A percentile compares a stretch with the other conserved stretches of the same genome.
phyloP scores from a whole-genome alignment of 2,888 invertebrate genomes.

The Drosophila setosimentum region DNA sequence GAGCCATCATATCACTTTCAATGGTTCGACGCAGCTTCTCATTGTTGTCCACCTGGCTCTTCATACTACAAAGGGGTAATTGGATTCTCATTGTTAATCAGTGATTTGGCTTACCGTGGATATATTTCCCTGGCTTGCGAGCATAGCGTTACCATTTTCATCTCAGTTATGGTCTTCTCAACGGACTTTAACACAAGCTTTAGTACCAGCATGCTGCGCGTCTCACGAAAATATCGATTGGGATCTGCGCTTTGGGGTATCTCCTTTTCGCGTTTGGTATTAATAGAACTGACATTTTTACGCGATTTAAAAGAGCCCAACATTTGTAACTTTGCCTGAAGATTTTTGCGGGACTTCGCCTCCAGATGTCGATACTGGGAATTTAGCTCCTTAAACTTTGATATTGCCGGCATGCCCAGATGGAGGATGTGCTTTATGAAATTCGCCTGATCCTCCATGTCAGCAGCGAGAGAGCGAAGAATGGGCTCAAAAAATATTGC shows the following conservation, averaged over 20 bases:
- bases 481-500: slow-evolving; percentile 84
- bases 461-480: slow-evolving; percentile 79
- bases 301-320: slow-evolving; percentile 56
- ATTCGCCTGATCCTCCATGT: slow-evolving; percentile 83
- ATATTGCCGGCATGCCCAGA: slow-evolving; percentile 83
- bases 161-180: slow-evolving; percentile 81
- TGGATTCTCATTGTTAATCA: not conserved
- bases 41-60: slow-evolving; percentile 81
- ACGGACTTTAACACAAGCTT: slow-evolving; percentile 79
- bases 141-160: slow-evolving; percentile 83
- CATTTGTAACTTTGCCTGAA: slow-evolving; percentile 72
- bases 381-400: slow-evolving; percentile 75
- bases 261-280: slow-evolving; percentile 30
- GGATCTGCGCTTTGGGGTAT: slow-evolving; percentile 41
- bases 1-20: slow-evolving; percentile 73
- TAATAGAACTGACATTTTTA: slow-evolving; percentile 25
- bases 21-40: slow-evolving; percentile 78
- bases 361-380: slow-evolving; percentile 78
- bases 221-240: slow-evolving; percentile 83
- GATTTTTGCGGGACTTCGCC: slow-evolving; percentile 75
- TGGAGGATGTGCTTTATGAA: slow-evolving; percentile 83
- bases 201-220: slow-evolving; percentile 82
- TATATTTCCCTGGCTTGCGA: slow-evolving; percentile 82
- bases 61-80: slow-evolving; percentile 70
- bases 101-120: slow-evolving; percentile 73